Base-by-base conservation (phyloP, 2,797 vertebrate genomes). In the Merluccius polli region DNA sequence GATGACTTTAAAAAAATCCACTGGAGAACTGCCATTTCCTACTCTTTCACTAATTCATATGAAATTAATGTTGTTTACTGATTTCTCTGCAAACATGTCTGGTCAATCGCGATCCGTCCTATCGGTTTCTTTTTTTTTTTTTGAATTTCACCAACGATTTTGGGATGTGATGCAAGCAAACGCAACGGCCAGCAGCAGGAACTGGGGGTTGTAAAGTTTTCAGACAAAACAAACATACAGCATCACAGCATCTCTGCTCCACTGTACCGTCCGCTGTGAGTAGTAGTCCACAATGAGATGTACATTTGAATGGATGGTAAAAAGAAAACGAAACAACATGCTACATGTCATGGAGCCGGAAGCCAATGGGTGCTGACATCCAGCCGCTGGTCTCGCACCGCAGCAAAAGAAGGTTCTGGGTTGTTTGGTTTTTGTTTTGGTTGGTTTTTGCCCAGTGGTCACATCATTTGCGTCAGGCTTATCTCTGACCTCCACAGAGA, bases 11-110 rank as follows among this genome's bases (percentile, higher is more conserved):
- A 85, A 79, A 79, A 87, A 77, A 68, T 41, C 79, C 79, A 69
- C 74, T 52, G 85, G 86, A 91, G 87, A 85, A 86, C 89, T 86
- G 83, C 86, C 84, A 87, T 79, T 89, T 88, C 76, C 73, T 80
- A 73, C 81, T 86, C 41, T 78, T 83, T 83, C n/a, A 86, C 81
- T 82, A 82, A 86, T 91, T 91, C 87, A 90, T 92, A 85, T 86
- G 87, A 90, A 89, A 92, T 93, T 87, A 87, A 92, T 91, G 90
- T 90, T 93, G 90, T 93, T 93, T 92, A 93, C 92, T 81, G 82
- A 87, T 88, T 90, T 90, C 69, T 89, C 84, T 88, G 88, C 90
- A 87, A 89, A 91, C 86, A 89, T 89, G 87, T 92, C 87, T 88
- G 82, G 87, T 87, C 86, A 89, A 89, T 90, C 83, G 88, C 83